A percentile compares a stretch with the other conserved stretches of the same genome.
Conservation (phyloP, 2,113 vertebrate genomes). For the Colistium nudipinnis region DNA sequence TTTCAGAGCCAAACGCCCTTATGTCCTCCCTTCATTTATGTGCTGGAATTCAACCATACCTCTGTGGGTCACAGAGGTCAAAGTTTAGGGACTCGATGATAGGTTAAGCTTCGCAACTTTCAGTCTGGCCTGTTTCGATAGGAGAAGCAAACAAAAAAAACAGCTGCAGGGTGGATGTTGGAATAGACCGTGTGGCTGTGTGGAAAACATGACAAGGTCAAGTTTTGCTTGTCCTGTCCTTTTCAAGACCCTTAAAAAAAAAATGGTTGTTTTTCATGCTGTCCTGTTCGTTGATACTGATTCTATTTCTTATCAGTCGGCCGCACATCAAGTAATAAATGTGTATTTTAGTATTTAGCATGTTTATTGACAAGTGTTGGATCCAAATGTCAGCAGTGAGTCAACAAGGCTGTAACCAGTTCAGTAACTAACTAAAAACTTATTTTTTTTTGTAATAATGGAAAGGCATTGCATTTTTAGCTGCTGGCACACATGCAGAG, state of each 20-base stretch:
- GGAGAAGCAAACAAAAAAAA: conserved; percentile 19
- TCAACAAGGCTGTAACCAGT: conserved; percentile 19
- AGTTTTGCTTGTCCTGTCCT: conserved; percentile 45
- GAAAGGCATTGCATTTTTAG: no score
- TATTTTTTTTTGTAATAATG: no score
- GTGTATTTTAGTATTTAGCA: conserved; percentile 46
- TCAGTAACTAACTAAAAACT: no score
- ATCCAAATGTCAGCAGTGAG: conserved; percentile 31
- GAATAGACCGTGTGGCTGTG: conserved; percentile 23
- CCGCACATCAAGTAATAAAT: conserved; percentile 37
- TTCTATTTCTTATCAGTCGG: conserved; percentile 25
- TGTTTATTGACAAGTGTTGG: conserved; percentile 53
- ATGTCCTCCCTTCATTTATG: conserved; percentile 62
- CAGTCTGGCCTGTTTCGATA: conserved; percentile 32
- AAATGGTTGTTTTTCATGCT: conserved; percentile 61
- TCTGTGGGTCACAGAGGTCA: conserved; percentile 36
- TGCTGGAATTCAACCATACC: conserved; percentile 55
- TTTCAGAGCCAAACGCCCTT: conserved; percentile 66
- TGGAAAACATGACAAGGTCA: conserved; percentile 66
- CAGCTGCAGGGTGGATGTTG: conserved; percentile 26
- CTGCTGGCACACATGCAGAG: no score
- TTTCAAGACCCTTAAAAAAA: conserved; percentile 58
- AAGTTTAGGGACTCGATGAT: conserved; percentile 49
- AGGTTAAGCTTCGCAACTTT: conserved; percentile 66
- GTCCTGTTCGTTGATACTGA: conserved; percentile 63